Evolutionary conservation across 2,888 invertebrate genomes (phyloP), one percentile per base, ranked within the genome.

Genomic region (Drosophila antonietae): DNA sequence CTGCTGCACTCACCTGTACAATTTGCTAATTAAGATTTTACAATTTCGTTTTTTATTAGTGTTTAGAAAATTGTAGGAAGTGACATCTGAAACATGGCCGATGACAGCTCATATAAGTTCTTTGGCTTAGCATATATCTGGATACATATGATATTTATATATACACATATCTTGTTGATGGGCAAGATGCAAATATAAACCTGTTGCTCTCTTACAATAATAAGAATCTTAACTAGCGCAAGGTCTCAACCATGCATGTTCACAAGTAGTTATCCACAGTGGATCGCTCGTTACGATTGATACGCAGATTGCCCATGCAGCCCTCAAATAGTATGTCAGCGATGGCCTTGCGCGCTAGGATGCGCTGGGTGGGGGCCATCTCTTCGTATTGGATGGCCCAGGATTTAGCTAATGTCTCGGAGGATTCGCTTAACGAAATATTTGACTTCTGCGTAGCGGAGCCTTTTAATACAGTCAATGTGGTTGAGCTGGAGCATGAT

Each of bases 301-400:
- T 68, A 8, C 89, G 83, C 62, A 91, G 80, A 59, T 90, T 88
- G 7, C 91, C 91, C 89, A 91, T 86, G 66, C 91, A 91, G 46
- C 90, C 91, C 31, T 91, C 90, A 44, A 91, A 91, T 0, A 91
- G 78, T 46, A 91, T 90, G 64, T 91, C 91, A 2, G 90, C 89
- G 12, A 91, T 91, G 15, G 91, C 91, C 60, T 91, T 91, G 9
- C 91, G 76, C 0, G 91, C 91, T 20, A 90, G 78, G 37, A 91
- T 82, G 7, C 89, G 86, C 55, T 91, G 91, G 41, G 89, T 86
- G 15, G 80, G 75, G 0, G 81, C 68, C 81, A 91, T 83, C 61
- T 91, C 91, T 28, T 90, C 91, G 39, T 91, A 91, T 62, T 91
- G 91, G 46, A 91, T 80, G 20, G 91, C 91, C 91, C 91, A 91